Evolutionary conservation across 2,797 vertebrate species (phyloP).

Genomic region (Pachyuromys duprasi): DNA sequence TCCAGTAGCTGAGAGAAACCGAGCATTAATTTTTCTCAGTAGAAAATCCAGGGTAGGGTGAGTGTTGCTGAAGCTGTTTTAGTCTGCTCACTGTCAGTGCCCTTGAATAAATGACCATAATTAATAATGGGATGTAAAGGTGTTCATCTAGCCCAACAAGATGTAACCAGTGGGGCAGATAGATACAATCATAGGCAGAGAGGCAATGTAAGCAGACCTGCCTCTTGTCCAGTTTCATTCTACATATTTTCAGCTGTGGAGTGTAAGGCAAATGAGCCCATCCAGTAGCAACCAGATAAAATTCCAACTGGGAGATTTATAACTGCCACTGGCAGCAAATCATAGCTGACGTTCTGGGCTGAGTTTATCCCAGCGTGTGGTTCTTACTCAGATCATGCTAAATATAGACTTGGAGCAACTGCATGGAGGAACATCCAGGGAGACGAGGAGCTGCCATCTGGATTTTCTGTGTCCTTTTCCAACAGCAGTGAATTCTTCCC

Average conservation of each 20-base stretch:
- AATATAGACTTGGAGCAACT: constrained; percentile 55
- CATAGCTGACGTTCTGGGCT: constrained; percentile 40
- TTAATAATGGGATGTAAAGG: constrained; percentile 29
- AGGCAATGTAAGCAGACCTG: background rate
- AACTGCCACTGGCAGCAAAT: constrained; percentile 37
- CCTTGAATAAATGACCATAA: background rate
- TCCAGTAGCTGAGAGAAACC: constrained; percentile 56
- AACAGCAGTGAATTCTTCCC: constrained; percentile 5
- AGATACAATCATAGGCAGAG: background rate
- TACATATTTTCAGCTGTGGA: constrained; percentile 7
- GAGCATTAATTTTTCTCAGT: constrained; percentile 55
- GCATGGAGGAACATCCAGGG: background rate
- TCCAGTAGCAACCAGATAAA: background rate
- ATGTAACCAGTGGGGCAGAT: background rate
- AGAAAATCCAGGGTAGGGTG: constrained; percentile 8
- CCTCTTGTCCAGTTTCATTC: background rate
- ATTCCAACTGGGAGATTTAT: constrained; percentile 57
- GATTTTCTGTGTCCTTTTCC: constrained; percentile 3
- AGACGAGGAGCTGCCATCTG: constrained; percentile 9
- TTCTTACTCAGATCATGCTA: constrained; percentile 57
- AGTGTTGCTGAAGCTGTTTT: background rate
- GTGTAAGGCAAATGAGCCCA: background rate
- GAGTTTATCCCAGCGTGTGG: constrained; percentile 37
- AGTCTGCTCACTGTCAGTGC: background rate
- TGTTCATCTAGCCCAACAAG: background rate